A percentile compares a stretch with the other conserved stretches of the same genome.
Evolutionary conservation across 2,888 invertebrate genomes (phyloP).

Genomic region (Aproaerema taeniolella): DNA sequence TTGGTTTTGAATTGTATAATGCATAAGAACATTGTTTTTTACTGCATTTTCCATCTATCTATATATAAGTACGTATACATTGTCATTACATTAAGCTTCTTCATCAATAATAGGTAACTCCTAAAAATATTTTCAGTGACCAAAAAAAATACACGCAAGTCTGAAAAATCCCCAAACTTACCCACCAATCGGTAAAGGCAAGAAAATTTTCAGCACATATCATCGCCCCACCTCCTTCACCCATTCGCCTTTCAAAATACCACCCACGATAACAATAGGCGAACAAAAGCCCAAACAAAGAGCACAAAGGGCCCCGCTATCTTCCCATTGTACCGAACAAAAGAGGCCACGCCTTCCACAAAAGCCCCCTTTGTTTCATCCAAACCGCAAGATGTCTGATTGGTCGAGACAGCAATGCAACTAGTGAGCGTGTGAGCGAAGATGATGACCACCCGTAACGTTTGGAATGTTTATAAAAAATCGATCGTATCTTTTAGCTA

Average conservation of each 20-base stretch:
- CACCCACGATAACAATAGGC: constrained; percentile 35
- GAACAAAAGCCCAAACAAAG: constrained; percentile 56
- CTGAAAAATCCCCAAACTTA: constrained; percentile 21
- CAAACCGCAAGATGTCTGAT: constrained; percentile 35
- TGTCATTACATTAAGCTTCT: not conserved
- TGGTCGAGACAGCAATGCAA: constrained; percentile 40
- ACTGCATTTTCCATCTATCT: no score
- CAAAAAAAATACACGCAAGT: not conserved
- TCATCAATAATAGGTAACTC: not conserved
- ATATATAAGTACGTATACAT: no score
- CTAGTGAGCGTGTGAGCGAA: constrained; percentile 14
- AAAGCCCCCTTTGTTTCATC: constrained; percentile 71
- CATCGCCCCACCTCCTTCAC: constrained; percentile 24
- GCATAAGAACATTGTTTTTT: no score
- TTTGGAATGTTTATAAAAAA: constrained; percentile 46
- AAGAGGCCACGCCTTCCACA: constrained; percentile 55
- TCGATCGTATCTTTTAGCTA: constrained; percentile 31
- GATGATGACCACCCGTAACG: constrained; percentile 50
- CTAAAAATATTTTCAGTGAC: not conserved
- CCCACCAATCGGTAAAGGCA: constrained; percentile 35
- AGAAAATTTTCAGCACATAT: constrained; percentile 38
- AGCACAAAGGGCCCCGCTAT: constrained; percentile 60
- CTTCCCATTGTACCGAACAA: constrained; percentile 72
- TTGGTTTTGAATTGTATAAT: not conserved
- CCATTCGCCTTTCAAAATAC: constrained; percentile 18